A percentile compares a stretch with the other conserved stretches of the same genome.
phyloP scores from a whole-genome alignment of 2,113 vertebrate species.

The Sceloporus tristichus region DNA sequence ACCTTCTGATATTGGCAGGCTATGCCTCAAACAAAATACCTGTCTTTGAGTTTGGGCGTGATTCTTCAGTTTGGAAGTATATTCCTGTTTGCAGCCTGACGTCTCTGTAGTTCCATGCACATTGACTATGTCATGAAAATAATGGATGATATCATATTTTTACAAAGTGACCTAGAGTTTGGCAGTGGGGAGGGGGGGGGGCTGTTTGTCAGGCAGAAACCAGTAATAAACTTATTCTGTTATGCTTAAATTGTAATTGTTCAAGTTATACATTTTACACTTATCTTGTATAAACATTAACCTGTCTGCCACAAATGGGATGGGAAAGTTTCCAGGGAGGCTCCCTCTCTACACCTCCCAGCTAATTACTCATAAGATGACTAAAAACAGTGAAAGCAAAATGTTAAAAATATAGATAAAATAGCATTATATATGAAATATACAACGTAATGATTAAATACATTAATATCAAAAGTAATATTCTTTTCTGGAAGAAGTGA shows the following conservation, averaged over 20 bases:
- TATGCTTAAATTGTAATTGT: not conserved
- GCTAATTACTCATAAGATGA: not conserved
- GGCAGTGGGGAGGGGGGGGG: not conserved
- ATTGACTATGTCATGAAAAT: not conserved
- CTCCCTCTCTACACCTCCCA: not conserved
- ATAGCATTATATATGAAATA: not conserved
- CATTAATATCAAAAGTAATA: no score
- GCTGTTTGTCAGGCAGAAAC: not conserved
- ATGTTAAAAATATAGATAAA: not conserved
- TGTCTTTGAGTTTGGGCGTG: not conserved
- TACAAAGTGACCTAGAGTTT: not conserved
- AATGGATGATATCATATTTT: not conserved
- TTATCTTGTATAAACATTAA: not conserved
- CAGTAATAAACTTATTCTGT: not conserved
- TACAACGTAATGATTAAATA: not conserved
- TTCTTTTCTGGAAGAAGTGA: not conserved
- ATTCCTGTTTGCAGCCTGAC: not conserved
- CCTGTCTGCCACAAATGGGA: no score
- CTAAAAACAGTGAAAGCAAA: not conserved
- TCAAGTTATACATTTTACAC: not conserved
- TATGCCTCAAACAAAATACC: conserved; percentile 1
- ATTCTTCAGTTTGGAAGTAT: not conserved
- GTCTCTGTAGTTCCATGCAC: not conserved
- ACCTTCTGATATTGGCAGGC: not conserved
- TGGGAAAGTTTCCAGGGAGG: not conserved